phyloP scores from a whole-genome alignment of 2,113 vertebrate species.

The Salvelinus alpinus region DNA sequence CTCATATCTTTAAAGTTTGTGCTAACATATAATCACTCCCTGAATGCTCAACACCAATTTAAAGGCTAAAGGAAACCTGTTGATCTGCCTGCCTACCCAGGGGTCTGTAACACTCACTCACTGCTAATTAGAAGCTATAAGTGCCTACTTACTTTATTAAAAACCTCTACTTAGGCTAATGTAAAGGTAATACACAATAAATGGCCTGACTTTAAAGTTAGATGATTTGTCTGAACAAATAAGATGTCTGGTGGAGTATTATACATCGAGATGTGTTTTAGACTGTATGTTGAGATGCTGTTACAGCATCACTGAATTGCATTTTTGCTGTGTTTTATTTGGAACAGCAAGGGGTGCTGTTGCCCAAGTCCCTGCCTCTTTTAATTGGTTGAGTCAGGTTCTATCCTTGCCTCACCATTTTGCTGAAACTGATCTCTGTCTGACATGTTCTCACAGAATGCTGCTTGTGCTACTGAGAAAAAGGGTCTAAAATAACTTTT shows the following conservation, averaged over 20 bases:
- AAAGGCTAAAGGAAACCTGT: conserved; percentile 33
- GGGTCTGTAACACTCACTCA: conserved; percentile 28
- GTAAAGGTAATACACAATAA: not conserved
- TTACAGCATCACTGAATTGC: not conserved
- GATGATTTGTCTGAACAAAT: not conserved
- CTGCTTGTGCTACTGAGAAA: conserved; percentile 1
- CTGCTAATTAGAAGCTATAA: conserved; percentile 32
- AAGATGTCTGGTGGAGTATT: not conserved
- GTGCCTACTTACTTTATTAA: conserved; percentile 8
- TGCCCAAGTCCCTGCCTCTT: conserved; percentile 21
- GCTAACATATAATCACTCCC: conserved; percentile 41
- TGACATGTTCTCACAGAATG: not conserved
- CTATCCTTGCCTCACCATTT: conserved; percentile 6
- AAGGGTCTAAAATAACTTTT: not conserved
- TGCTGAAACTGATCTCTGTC: not conserved
- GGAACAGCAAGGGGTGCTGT: conserved; percentile 25
- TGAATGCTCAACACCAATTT: conserved; percentile 22
- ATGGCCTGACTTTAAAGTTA: not conserved
- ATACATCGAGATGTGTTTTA: not conserved
- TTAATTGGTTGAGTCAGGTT: conserved; percentile 15
- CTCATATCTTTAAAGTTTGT: conserved; percentile 53
- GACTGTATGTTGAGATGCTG: not conserved
- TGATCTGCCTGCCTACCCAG: conserved; percentile 31
- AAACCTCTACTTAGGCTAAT: not conserved
- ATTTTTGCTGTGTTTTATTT: conserved; percentile 19